Evolutionary conservation across 2,797 vertebrate species (phyloP), one percentile per base, ranked within the genome.

Genomic region (Lacerta viridis): DNA sequence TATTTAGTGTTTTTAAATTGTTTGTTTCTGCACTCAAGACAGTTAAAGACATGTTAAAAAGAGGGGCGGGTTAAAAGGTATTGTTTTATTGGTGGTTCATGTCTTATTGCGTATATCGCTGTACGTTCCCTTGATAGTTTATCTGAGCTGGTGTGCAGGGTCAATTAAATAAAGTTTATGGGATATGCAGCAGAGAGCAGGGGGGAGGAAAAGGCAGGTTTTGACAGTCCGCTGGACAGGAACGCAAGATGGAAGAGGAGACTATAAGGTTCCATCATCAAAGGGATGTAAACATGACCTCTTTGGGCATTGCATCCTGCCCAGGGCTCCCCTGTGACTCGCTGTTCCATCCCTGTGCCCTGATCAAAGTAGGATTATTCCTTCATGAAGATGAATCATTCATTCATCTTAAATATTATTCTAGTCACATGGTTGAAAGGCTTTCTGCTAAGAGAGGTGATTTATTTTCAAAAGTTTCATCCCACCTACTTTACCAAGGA

Each of bases 401-500:
- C 50, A 9, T 23, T 1, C 46, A 80, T 27, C 41, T 3, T 29
- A 20, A 39, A 69, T 66, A 50, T 55, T 36, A 84, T 71, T 29
- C 72, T 77, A 36, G 0, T 1, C 80, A 29, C 78, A 2, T 5
- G 0, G 0, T 23, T 41, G 36, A 9, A 50, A 43, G 36, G 6
- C 59, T 91, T 74, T 79, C 75, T 85, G 41, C 83, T 87, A 76
- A 7, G 86, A 89, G 79, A 55, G 41, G 71, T 18, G 17, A 64
- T 64, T 64, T 64, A 64, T 64, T 64, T 64, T 64, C 20, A 64
- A 64, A 64, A 18, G 20, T 64, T 64, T 20, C 61, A 64, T 64
- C 61, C 61, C 61, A 64, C 61, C 61, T 64, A 64, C 20, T 64
- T 23, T 23, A 18, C 61, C 61, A 64, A 61, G 23, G 17, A 64